Conservation (phyloP, 2,797 vertebrate genomes). For the Micrastur ruficollis region DNA sequence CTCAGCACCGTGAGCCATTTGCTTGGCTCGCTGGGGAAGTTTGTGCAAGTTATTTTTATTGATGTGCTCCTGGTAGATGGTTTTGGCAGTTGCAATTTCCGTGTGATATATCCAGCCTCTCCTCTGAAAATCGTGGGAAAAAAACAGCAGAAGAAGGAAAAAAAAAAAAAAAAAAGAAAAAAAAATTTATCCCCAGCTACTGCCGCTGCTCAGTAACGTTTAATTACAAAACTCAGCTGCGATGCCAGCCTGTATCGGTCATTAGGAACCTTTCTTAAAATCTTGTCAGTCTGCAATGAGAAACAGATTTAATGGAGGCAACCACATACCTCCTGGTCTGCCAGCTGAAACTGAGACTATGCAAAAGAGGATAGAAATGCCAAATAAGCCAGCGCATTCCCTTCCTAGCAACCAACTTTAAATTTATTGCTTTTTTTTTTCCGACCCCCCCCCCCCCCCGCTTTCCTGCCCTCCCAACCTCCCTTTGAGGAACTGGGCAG, state of each 20-base stretch:
- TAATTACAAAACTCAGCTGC: constrained; percentile 38
- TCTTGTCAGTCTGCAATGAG: constrained; percentile 23
- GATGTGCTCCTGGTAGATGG: not conserved
- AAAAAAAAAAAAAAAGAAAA: not conserved
- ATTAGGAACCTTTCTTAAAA: constrained; percentile 15
- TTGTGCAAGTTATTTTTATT: constrained; percentile 18
- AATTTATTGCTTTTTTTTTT: not conserved
- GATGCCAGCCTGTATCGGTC: constrained; percentile 14
- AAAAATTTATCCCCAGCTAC: not conserved
- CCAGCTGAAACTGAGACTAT: constrained; percentile 41
- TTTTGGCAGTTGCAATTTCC: constrained; percentile 30
- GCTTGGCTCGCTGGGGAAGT: not conserved
- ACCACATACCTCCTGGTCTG: constrained; percentile 3
- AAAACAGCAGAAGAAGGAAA: too few relatives aligned
- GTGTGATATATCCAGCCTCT: not conserved
- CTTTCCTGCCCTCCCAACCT: not conserved
- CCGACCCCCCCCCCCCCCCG: too few relatives aligned
- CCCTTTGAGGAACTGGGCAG: not conserved
- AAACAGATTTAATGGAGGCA: constrained; percentile 32
- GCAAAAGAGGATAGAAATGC: constrained; percentile 6
- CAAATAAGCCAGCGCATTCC: not conserved
- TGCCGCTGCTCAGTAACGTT: not conserved
- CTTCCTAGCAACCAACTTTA: constrained; percentile 9
- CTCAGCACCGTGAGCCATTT: not conserved
- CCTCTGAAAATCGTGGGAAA: not conserved